Percentiles rank a stretch among this genome's conserved stretches.
phyloP scores from a whole-genome alignment of 2,797 vertebrate species.

The Bufotes viridis region DNA sequence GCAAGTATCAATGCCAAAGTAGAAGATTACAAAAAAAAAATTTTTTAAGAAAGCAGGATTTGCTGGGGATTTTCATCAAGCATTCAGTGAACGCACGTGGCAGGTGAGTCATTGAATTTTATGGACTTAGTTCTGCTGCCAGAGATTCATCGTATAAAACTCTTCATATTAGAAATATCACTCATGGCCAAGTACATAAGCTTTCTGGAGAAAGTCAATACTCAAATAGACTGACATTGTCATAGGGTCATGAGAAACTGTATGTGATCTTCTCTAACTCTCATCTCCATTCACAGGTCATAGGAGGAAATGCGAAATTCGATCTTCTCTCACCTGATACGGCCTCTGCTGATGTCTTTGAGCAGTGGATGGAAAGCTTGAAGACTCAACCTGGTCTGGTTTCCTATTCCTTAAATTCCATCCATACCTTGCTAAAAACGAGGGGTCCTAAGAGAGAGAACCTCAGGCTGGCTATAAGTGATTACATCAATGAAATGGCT shows the following conservation, averaged over 20 bases:
- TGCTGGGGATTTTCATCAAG: slow-evolving; percentile 75
- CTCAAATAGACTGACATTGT: too few species aligned
- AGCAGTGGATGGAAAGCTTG: slow-evolving; percentile 78
- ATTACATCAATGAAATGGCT: slow-evolving; percentile 78
- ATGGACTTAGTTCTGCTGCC: too few species aligned
- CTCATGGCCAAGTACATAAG: too few species aligned
- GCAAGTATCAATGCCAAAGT: slow-evolving; percentile 23
- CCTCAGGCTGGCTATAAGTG: slow-evolving; percentile 79
- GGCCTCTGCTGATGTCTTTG: slow-evolving; percentile 66
- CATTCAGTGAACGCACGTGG: slow-evolving; percentile 79
- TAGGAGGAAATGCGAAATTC: slow-evolving; percentile 69
- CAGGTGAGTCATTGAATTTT: slow-evolving; percentile 68
- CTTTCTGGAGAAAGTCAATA: too few species aligned
- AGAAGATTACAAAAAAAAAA: slow-evolving; percentile 75
- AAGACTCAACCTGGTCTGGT: slow-evolving; percentile 75
- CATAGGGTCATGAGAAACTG: too few species aligned
- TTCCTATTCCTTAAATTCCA: slow-evolving; percentile 78
- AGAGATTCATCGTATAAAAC: too few species aligned
- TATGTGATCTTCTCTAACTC: too few species aligned
- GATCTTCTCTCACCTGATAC: slow-evolving; percentile 15
- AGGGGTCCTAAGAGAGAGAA: slow-evolving; percentile 64
- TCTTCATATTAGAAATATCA: too few species aligned
- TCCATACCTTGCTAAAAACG: slow-evolving; percentile 75
- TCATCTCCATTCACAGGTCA: slow-evolving; percentile 67
- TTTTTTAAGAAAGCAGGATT: slow-evolving; percentile 67